Evolutionary conservation across 2,797 vertebrate species (phyloP).

Genomic region (Fundulus diaphanus): DNA sequence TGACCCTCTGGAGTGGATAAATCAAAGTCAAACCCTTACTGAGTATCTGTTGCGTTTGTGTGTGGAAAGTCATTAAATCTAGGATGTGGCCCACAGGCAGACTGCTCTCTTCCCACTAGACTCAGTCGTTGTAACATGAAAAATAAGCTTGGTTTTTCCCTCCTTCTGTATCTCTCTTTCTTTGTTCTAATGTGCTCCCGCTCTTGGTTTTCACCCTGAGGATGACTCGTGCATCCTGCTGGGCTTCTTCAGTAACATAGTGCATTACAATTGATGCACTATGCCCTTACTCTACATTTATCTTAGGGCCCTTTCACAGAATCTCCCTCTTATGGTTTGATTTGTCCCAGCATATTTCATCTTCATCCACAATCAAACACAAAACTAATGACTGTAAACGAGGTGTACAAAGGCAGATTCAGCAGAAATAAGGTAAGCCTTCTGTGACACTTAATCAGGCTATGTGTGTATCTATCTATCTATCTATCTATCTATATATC

Average conservation of each 20-base stretch:
- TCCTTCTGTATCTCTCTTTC: constrained; percentile 33
- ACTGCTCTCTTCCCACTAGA: constrained; percentile 43
- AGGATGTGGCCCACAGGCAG: constrained; percentile 52
- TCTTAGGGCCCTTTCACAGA: constrained; percentile 37
- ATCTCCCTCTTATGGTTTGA: constrained; percentile 31
- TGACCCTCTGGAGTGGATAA: constrained; percentile 57
- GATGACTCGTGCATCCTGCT: constrained; percentile 47
- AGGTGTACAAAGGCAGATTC: constrained; percentile 21
- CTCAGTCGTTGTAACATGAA: constrained; percentile 59
- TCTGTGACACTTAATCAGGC: constrained; percentile 25
- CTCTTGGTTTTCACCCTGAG: constrained; percentile 43
- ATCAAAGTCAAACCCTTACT: constrained; percentile 59
- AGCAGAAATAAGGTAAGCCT: constrained; percentile 24
- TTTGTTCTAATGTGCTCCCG: constrained; percentile 64
- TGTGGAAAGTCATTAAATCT: constrained; percentile 71
- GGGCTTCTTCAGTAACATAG: constrained; percentile 31
- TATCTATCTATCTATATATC: too few relatives aligned
- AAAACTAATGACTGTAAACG: constrained; percentile 8
- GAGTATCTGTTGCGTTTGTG: constrained; percentile 52
- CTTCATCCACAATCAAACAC: constrained; percentile 33
- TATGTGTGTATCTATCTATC: constrained; percentile 9
- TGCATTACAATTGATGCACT: constrained; percentile 37
- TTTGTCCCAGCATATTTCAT: constrained; percentile 39
- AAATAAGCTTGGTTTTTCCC: constrained; percentile 48
- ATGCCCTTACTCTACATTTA: constrained; percentile 31